These are phyloP conservation scores for Hydrotaea cyrtoneurina DNA, from an alignment of 2,888 invertebrate genomes.

Conservation along the genomic window DNA sequence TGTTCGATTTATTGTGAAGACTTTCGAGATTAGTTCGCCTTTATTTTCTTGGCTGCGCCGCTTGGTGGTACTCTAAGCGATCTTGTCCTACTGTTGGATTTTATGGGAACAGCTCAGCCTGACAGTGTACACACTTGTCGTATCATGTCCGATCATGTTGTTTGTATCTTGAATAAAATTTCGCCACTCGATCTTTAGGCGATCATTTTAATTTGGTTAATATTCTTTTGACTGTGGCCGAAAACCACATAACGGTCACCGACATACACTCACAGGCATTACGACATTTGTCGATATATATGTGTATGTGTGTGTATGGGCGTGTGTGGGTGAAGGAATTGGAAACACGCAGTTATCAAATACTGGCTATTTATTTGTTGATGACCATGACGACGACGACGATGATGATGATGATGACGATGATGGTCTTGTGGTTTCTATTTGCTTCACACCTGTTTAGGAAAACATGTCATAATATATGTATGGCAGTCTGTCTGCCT, in stretches of 20 bases:
- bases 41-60: no score
- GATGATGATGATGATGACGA: background rate
- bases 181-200: conserved; percentile 18
- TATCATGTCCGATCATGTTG: background rate
- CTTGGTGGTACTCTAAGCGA: no score
- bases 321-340: background rate
- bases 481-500: background rate
- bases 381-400: background rate
- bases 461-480: background rate
- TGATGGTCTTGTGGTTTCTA: background rate
- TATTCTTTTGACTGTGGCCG: background rate
- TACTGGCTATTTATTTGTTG: conserved; percentile 16
- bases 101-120: no score
- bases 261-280: background rate
- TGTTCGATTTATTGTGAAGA: no score
- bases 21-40: no score
- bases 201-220: conserved; percentile 41
- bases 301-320: background rate
- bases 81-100: no score
- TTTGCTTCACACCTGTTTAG: conserved; percentile 14
- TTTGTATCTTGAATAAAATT: background rate
- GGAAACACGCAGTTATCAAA: conserved; percentile 20
- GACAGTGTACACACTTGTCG: background rate
- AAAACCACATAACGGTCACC: background rate
- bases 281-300: no score